Evolutionary conservation across 2,113 vertebrate species (phyloP), one percentile per base, ranked within the genome.

Genomic region (Sphaerodactylus townsendi): DNA sequence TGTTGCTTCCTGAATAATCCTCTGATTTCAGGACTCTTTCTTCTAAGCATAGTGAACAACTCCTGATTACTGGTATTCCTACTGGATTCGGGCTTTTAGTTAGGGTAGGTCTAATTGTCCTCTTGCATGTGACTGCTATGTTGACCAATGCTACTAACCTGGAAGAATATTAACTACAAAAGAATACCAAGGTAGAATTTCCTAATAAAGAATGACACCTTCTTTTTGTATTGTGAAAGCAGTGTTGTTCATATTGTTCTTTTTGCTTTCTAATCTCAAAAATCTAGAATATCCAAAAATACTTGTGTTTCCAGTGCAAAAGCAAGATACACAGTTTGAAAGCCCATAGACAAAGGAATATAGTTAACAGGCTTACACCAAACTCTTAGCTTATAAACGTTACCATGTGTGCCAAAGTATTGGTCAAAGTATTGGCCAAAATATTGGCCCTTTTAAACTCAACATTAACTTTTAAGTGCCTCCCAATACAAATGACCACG

Each of bases 251-350:
- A 11, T 15, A 13, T 21, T 28, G 6, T 71, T 71, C 68, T 81
- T 59, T 72, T 82, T 37, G 59, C 37, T 72, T 72, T 21, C 15
- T 66, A 41, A n/a, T 50, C 19, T 14, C 65, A 77, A 65, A 84
- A 65, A 84, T 68, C 59, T 37, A 84, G 37, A 56, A 41, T 77
- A 69, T 84, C 48, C 82, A 77, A 70, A 50, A 77, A 41, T 65
- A 44, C 65, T 84, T 70, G 65, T 46, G 19, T 77, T 77, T 77
- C 66, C 30, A 56, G 48, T 84, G 69, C n/a, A 77, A 28, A 65
- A 84, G 74, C 74, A 74, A 84, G 77, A 84, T 84, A 77, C 64
- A 77, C 48, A 70, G 50, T 84, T 69, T 77, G 37, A 70, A 77
- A 70, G 65, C 35, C 74, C 30, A 23, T 46, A 59, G 48, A 62